A percentile compares a stretch with the other conserved stretches of the same genome.
Conservation (phyloP, 2,113 vertebrate species). For the Atrichornis clamosus region DNA sequence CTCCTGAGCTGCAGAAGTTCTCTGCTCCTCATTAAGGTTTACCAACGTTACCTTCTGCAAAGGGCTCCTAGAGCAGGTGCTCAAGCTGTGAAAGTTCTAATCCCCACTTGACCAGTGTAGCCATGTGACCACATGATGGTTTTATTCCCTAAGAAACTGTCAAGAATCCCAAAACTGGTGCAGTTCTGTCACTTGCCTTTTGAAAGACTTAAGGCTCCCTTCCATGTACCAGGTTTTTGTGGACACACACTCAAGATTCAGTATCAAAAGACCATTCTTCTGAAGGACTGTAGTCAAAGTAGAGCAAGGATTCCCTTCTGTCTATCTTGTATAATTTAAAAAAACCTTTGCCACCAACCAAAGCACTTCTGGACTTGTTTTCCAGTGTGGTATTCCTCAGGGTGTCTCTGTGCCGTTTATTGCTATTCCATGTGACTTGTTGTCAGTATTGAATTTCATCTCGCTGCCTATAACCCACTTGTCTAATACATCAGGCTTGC, state of each 20-base stretch:
- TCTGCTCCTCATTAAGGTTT: neutral
- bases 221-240: neutral
- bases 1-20: rapidly evolving
- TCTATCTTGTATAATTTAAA: neutral
- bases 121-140: neutral
- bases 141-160: neutral
- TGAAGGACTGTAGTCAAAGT: neutral
- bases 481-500: neutral
- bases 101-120: neutral
- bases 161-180: neutral
- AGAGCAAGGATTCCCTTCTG: neutral
- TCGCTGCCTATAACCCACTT: neutral
- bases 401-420: neutral
- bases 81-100: neutral
- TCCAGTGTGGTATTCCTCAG: neutral
- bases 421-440: constrained; percentile 12
- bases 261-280: neutral
- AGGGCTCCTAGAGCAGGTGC: neutral
- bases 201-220: neutral
- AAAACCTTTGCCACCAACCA: neutral
- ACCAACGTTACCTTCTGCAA: neutral
- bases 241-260: neutral
- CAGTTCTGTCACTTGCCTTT: neutral
- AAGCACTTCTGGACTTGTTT: neutral
- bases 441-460: constrained; percentile 23